A percentile compares a stretch with the other conserved stretches of the same genome.
Conservation (phyloP, 2,113 vertebrate species). For the Jaculus jaculus region DNA sequence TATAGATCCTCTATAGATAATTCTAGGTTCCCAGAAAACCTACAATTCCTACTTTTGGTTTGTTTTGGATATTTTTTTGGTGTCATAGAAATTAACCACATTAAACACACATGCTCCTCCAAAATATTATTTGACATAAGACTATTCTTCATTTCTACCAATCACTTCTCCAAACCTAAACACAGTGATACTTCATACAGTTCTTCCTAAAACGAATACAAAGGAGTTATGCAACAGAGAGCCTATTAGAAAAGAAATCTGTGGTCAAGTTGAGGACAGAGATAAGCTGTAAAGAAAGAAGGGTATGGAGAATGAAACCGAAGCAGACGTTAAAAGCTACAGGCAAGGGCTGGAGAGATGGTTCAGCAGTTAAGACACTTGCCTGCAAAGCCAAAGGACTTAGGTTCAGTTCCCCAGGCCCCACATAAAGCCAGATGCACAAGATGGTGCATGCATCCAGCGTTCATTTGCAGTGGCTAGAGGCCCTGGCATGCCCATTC, state of each 20-base stretch:
- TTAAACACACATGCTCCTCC: neutral
- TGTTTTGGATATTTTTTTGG: neutral
- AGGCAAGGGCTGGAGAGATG: neutral
- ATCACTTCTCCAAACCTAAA: neutral
- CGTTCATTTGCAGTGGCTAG: no score
- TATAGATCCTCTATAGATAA: neutral
- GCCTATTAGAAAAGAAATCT: neutral
- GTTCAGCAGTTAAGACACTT: no score
- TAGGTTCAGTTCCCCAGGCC: no score
- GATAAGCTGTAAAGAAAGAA: neutral
- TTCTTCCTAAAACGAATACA: constrained; percentile 30
- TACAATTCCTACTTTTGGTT: neutral
- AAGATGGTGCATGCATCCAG: no score
- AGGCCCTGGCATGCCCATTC: no score
- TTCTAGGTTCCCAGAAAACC: neutral
- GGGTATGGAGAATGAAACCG: neutral
- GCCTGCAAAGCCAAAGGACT: no score
- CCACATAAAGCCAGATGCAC: no score
- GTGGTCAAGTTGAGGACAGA: neutral
- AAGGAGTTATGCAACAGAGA: neutral
- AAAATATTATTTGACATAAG: constrained; percentile 23
- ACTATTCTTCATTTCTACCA: neutral
- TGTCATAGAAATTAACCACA: neutral
- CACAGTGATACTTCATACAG: constrained; percentile 27
- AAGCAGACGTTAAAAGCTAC: neutral